These are phyloP conservation scores for Calliphora vomitoria DNA, from an alignment of 2,888 invertebrate genomes.

Conservation along the genomic window DNA sequence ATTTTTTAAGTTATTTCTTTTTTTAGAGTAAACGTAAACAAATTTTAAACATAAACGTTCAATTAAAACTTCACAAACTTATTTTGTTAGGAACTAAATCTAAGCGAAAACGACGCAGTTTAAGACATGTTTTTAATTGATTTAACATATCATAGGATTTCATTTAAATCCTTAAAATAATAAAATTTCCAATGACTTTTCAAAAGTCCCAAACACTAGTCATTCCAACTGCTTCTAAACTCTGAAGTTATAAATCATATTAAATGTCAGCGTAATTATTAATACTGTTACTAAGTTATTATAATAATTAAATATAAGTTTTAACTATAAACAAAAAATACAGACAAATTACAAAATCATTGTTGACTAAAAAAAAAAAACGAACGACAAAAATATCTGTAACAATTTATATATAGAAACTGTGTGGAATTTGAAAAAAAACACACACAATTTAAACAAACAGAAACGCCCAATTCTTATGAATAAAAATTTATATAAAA, in stretches of 20 bases:
- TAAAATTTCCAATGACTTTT: too few species aligned
- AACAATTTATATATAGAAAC: slow-evolving; percentile 62
- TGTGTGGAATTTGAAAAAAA: slow-evolving; percentile 68
- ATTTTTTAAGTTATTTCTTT: too few species aligned
- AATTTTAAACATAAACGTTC: too few species aligned
- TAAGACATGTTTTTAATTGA: too few species aligned
- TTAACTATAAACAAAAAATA: slow-evolving; percentile 43
- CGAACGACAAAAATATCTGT: slow-evolving; percentile 56
- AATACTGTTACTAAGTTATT: slow-evolving; percentile 40
- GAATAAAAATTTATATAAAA: slow-evolving; percentile 77
- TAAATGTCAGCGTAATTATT: slow-evolving; percentile 47
- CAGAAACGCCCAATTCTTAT: slow-evolving; percentile 84
- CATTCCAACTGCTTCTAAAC: neutral
- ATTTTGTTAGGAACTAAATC: too few species aligned
- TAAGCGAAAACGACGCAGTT: too few species aligned
- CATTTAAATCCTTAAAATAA: too few species aligned
- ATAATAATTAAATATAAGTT: slow-evolving; percentile 52
- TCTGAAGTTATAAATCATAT: slow-evolving; percentile 54
- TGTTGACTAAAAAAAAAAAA: slow-evolving; percentile 8
- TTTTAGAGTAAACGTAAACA: too few species aligned
- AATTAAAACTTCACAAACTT: too few species aligned
- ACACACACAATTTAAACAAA: slow-evolving; percentile 76
- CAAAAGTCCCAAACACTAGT: too few species aligned
- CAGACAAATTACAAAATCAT: neutral
- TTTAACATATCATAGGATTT: too few species aligned